A percentile compares a stretch with the other conserved stretches of the same genome.
Evolutionary conservation across 2,797 vertebrate genomes (phyloP).

Genomic region (Micrastur ruficollis): DNA sequence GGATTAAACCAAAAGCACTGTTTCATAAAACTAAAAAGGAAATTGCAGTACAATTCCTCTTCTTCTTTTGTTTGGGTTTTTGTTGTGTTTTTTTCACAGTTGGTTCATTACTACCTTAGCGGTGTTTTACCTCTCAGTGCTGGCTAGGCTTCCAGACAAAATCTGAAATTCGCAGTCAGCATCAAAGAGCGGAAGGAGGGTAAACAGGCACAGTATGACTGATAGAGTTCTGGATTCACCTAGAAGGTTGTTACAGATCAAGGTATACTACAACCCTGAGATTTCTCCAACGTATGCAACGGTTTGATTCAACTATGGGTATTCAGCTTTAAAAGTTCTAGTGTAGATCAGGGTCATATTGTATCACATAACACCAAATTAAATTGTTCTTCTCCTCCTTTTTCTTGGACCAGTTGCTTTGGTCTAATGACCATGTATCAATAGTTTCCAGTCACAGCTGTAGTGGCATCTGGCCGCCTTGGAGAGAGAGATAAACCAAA

Average conservation of each 20-base stretch:
- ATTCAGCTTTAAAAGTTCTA: neutral
- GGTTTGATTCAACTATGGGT: neutral
- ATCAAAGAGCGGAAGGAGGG: neutral
- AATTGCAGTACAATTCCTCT: neutral
- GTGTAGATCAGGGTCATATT: rapidly evolving
- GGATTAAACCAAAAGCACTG: neutral
- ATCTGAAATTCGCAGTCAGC: neutral
- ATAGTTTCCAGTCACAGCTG: neutral
- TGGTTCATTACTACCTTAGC: neutral
- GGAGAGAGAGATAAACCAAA: neutral
- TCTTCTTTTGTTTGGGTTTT: rapidly evolving
- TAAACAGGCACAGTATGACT: neutral
- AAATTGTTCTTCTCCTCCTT: neutral
- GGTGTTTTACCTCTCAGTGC: neutral
- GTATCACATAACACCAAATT: neutral
- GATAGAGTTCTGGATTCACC: neutral
- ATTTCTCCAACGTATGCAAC: rapidly evolving
- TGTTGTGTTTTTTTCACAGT: rapidly evolving
- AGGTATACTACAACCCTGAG: neutral
- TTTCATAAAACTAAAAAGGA: neutral
- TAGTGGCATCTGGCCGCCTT: neutral
- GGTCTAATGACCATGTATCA: neutral
- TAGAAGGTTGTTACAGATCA: neutral
- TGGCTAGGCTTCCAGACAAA: neutral
- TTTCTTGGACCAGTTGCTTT: neutral